These are phyloP conservation scores for Cynoglossus semilaevis DNA, from an alignment of 2,113 vertebrate species.

Conservation along the genomic window DNA sequence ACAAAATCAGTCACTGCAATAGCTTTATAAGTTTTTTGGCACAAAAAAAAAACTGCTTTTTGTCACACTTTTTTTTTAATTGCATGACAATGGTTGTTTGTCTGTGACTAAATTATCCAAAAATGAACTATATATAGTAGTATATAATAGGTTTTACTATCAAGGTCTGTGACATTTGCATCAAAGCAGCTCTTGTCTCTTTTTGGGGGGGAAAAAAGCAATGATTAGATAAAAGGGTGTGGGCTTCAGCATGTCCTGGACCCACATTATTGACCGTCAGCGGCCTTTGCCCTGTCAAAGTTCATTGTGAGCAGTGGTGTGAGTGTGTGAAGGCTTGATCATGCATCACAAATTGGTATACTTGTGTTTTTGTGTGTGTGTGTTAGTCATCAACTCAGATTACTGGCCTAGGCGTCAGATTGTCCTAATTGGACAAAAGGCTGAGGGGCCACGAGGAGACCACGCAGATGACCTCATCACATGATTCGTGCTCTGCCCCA, in stretches of 20 bases:
- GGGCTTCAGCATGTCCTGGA: neutral
- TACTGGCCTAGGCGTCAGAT: slow-evolving; percentile 20
- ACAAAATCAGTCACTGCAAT: too few species aligned
- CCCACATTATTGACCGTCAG: slow-evolving; percentile 4
- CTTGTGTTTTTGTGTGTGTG: slow-evolving; percentile 8
- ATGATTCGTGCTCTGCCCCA: slow-evolving; percentile 1
- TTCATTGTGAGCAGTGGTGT: slow-evolving; percentile 1
- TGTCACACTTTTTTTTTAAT: too few species aligned
- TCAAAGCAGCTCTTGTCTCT: too few species aligned
- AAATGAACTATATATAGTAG: too few species aligned
- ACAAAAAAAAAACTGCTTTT: too few species aligned
- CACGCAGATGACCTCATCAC: slow-evolving; percentile 48
- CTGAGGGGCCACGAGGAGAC: slow-evolving; percentile 18
- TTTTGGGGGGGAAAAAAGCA: too few species aligned
- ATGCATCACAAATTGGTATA: slow-evolving; percentile 18
- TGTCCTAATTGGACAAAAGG: slow-evolving; percentile 22
- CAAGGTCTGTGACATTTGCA: too few species aligned
- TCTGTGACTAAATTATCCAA: too few species aligned
- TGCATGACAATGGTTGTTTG: too few species aligned
- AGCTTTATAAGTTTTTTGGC: too few species aligned
- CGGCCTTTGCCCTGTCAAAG: neutral
- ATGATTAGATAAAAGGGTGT: too few species aligned
- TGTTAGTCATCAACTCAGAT: slow-evolving; percentile 29
- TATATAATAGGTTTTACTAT: too few species aligned
- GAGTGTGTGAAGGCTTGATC: slow-evolving; percentile 7